Evolutionary conservation across 2,113 vertebrate species (phyloP), one percentile per base, ranked within the genome.

Genomic region (Hyaena hyaena): DNA sequence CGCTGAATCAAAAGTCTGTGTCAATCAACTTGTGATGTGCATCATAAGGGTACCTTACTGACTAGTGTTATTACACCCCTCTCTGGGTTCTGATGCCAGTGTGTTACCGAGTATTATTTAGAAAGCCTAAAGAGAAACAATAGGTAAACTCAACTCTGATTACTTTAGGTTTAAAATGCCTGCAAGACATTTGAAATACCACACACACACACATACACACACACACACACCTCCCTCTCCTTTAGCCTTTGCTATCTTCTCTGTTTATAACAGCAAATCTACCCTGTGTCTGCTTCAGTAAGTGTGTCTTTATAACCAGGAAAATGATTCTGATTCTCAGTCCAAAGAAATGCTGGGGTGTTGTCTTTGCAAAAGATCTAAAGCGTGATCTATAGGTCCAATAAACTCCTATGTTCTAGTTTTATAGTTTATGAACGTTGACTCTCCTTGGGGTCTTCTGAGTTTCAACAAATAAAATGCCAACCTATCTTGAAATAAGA

Each of bases 341-440:
- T 43, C 83, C 48, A 82, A 26, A 93, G 53, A 88, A 63, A 73
- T 48, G 9, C 24, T 86, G 31, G 28, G 26, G 1, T 91, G 26
- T 77, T 79, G 63, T 80, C 53, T 96, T 83, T 92, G 63, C 31
- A 93, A 94, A 95, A 85, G 39, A 85, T 85, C 43, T 89, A 68
- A 77, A 63, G 81, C 81, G 58, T 73, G 31, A 76, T 90, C 92
- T 66, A 63, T 88, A 61, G 8, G 89, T 96, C 48, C 50, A 96
- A 43, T 92, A 96, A 92, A 82, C 28, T 58, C 33, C n/a, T 80
- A 7, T 84, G 68, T 95, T 83, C 76, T 82, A 94, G 31, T 93
- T 94, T 94, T 95, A 33, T 79, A 73, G 81, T 79, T 93, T 92
- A 87, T 77, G 86, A 90, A 93, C 10, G 19, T 96, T 92, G 80